These are phyloP conservation scores for Mustelus asterias DNA, from an alignment of 2,113 vertebrate species.

Conservation along the genomic window DNA sequence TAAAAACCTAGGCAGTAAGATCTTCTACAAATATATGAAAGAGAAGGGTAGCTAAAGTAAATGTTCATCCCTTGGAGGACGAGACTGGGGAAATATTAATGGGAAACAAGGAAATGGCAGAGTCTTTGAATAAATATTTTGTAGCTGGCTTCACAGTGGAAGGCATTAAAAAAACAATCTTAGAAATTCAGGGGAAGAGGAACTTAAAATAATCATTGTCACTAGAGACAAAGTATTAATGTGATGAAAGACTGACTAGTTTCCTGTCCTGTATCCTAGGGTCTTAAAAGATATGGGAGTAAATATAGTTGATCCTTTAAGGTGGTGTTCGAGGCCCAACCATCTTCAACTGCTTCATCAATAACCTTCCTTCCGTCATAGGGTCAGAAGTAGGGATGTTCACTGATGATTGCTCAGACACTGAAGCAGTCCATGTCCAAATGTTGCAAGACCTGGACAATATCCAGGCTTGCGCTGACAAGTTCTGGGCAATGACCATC, in stretches of 20 bases:
- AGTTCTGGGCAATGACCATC: too few relatives aligned
- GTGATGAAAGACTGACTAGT: not conserved
- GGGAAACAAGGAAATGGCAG: not conserved
- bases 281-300: not conserved
- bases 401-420: too few relatives aligned
- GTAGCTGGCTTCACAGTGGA: not conserved
- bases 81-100: not conserved
- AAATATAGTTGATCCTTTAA: not conserved
- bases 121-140: not conserved
- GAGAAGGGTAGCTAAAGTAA: not conserved
- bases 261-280: not conserved
- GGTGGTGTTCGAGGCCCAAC: too few relatives aligned
- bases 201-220: not conserved
- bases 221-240: not conserved
- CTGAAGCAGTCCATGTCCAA: too few relatives aligned
- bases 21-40: not conserved
- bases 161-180: not conserved
- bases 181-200: not conserved
- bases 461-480: too few relatives aligned
- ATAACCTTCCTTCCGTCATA: too few relatives aligned
- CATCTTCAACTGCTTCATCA: too few relatives aligned
- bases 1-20: not conserved
- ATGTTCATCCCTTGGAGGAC: not conserved
- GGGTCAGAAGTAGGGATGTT: too few relatives aligned
- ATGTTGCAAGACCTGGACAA: too few relatives aligned